These are phyloP conservation scores for Lacanobia wlatinum DNA, from an alignment of 2,888 invertebrate genomes.

Conservation along the genomic window DNA sequence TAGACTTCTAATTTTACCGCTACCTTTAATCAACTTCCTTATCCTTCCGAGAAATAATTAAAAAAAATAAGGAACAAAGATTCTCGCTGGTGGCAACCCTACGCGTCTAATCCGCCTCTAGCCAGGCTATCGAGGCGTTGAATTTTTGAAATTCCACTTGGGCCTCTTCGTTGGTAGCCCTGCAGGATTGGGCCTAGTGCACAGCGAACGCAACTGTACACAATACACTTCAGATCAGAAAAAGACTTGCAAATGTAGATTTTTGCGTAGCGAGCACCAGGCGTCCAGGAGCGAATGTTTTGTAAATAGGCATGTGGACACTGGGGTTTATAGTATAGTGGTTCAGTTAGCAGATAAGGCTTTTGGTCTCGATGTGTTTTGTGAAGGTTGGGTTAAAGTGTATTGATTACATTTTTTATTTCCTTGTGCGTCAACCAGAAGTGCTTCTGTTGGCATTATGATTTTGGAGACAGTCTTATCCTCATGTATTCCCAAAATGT, in stretches of 20 bases:
- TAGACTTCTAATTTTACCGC: conserved; percentile 33
- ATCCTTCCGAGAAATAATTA: conserved; percentile 9
- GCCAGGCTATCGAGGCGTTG: conserved; percentile 77
- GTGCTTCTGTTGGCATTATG: too few relatives aligned
- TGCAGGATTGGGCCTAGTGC: conserved; percentile 51
- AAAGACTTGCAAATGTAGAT: conserved; percentile 57
- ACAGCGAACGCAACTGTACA: conserved; percentile 53
- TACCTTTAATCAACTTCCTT: conserved; percentile 21
- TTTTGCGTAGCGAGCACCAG: conserved; percentile 29
- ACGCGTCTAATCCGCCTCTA: conserved; percentile 72
- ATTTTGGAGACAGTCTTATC: too few relatives aligned
- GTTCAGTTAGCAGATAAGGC: conserved; percentile 25
- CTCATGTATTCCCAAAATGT: too few relatives aligned
- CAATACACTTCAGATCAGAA: conserved; percentile 47
- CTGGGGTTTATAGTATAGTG: conserved; percentile 20
- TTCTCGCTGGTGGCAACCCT: conserved; percentile 70
- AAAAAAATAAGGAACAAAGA: neutral
- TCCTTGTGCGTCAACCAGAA: neutral
- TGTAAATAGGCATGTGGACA: conserved; percentile 31
- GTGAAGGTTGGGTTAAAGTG: neutral
- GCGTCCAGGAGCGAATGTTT: conserved; percentile 25
- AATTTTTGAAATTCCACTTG: conserved; percentile 82
- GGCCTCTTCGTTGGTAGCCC: conserved; percentile 71
- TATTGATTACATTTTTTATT: conserved; percentile 4
- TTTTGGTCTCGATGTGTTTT: neutral